phyloP scores from a whole-genome alignment of 2,888 invertebrate genomes.

The Rhagonycha lutea region DNA sequence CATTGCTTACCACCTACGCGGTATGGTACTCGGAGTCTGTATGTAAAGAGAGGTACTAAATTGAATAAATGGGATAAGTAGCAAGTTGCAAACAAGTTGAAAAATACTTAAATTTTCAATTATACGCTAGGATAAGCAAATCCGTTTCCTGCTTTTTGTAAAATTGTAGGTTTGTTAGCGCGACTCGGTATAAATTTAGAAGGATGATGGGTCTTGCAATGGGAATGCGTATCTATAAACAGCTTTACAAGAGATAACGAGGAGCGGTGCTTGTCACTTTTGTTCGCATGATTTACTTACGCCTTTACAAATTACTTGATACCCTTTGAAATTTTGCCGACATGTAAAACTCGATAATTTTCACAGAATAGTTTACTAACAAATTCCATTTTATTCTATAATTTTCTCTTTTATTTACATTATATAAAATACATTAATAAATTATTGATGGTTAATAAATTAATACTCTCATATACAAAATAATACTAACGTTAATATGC shows the following conservation, averaged over 20 bases:
- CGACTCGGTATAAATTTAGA: background rate
- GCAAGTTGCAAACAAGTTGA: constrained; percentile 26
- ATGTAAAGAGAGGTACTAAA: background rate
- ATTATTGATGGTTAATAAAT: background rate
- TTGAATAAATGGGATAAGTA: constrained; percentile 16
- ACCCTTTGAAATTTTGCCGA: constrained; percentile 27
- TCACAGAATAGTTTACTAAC: constrained; percentile 18
- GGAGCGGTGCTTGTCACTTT: constrained; percentile 31
- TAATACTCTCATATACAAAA: background rate
- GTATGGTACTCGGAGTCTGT: background rate
- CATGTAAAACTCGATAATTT: constrained; percentile 17
- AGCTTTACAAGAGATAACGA: constrained; percentile 30
- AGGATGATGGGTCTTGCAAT: constrained; percentile 7
- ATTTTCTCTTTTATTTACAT: background rate
- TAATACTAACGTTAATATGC: background rate
- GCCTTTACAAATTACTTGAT: constrained; percentile 31
- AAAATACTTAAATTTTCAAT: constrained; percentile 34
- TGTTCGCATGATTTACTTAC: constrained; percentile 32
- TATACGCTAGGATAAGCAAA: constrained; percentile 34
- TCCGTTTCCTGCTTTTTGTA: constrained; percentile 34
- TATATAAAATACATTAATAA: background rate
- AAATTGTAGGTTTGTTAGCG: constrained; percentile 24
- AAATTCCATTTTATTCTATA: background rate
- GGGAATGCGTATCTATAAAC: constrained; percentile 28
- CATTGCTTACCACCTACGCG: background rate